Percentiles rank a stretch among this genome's conserved stretches.
These are phyloP conservation scores for Thalassarche chlororhynchos DNA, from an alignment of 2,113 vertebrate genomes.

Conservation along the genomic window DNA sequence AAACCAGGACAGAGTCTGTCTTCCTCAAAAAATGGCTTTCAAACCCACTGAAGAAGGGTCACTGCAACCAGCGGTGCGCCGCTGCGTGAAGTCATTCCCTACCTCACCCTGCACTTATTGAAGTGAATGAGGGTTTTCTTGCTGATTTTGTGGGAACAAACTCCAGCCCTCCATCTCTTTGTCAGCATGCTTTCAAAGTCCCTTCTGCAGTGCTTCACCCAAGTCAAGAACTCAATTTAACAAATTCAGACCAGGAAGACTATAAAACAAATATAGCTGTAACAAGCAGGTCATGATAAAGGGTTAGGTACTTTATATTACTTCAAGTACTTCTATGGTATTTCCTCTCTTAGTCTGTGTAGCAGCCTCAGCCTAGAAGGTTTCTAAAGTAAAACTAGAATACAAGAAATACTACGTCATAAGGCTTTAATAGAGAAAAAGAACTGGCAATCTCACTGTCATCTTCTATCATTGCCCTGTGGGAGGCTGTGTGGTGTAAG, in stretches of 20 bases:
- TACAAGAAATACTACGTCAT: neutral
- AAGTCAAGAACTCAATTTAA: neutral
- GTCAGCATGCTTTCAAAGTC: neutral
- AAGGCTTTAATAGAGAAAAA: neutral
- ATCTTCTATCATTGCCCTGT: neutral
- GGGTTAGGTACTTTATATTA: neutral
- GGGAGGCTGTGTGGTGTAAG: neutral
- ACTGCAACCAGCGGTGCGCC: rapidly evolving
- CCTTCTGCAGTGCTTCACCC: neutral
- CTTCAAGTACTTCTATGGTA: neutral
- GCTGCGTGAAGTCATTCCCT: neutral
- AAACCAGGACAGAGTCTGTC: neutral
- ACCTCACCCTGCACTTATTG: neutral
- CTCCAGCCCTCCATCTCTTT: neutral
- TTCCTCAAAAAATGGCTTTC: neutral
- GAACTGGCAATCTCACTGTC: neutral
- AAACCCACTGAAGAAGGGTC: neutral
- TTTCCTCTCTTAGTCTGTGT: neutral
- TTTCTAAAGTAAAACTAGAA: neutral
- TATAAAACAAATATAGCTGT: neutral
- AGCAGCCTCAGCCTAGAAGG: neutral
- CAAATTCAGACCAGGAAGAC: neutral
- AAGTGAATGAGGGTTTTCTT: neutral
- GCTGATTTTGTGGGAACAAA: neutral
- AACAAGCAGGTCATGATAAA: neutral